Conservation (phyloP, 2,888 invertebrate species). For the Pachliopta kotzebuea region DNA sequence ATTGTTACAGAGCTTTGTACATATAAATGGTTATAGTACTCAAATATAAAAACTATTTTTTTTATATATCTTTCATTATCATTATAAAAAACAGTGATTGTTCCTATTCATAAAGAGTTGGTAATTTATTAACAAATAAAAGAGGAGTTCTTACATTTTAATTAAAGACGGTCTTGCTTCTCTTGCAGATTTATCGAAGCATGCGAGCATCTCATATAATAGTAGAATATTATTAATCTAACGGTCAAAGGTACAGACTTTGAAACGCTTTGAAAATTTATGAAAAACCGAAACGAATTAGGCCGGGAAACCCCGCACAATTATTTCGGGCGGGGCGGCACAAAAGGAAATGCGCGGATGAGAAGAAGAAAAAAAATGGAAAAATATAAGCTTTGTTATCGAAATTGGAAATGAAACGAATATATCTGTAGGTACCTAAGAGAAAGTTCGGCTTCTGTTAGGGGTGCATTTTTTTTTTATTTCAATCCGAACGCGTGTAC, state of each 20-base stretch:
- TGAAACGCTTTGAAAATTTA: slow-evolving; percentile 43
- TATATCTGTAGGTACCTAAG: slow-evolving; percentile 69
- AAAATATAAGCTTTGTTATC: slow-evolving; percentile 73
- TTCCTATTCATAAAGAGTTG: too few relatives aligned
- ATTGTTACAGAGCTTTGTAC: too few relatives aligned
- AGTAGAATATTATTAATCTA: slow-evolving; percentile 41
- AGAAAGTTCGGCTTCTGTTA: slow-evolving; percentile 59
- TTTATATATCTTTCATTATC: too few relatives aligned
- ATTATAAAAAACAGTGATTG: too few relatives aligned
- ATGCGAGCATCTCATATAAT: slow-evolving; percentile 51
- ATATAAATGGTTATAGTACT: too few relatives aligned
- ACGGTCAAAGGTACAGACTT: slow-evolving; percentile 44
- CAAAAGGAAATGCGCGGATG: slow-evolving; percentile 52
- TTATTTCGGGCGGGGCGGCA: slow-evolving; percentile 58
- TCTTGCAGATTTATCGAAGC: slow-evolving; percentile 48
- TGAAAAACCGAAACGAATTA: slow-evolving; percentile 60
- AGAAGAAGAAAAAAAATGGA: slow-evolving; percentile 56
- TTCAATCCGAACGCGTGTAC: slow-evolving; percentile 61
- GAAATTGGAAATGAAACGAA: slow-evolving; percentile 74
- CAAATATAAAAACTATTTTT: too few relatives aligned
- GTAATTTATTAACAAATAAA: not conserved
- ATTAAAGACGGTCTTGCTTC: slow-evolving; percentile 33
- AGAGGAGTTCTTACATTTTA: slow-evolving; percentile 8
- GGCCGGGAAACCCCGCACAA: slow-evolving; percentile 54
- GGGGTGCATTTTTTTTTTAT: slow-evolving; percentile 72